A percentile compares a stretch with the other conserved stretches of the same genome.
These are phyloP conservation scores for Parapsyche elsis DNA, from an alignment of 1,140 invertebrate species.

Conservation along the genomic window DNA sequence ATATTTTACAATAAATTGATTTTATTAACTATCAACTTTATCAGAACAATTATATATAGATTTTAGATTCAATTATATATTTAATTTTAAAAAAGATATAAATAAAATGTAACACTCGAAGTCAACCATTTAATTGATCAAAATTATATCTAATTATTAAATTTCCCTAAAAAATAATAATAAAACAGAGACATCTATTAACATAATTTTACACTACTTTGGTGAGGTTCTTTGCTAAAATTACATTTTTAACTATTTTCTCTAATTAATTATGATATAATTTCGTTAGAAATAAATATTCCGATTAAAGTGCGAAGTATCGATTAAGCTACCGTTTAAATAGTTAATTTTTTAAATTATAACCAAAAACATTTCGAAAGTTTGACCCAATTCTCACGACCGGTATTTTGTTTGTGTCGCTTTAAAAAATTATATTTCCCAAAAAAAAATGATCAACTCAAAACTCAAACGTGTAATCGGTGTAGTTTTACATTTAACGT, in stretches of 20 bases:
- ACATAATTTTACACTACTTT: neutral
- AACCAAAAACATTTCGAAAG: neutral
- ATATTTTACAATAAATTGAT: no score
- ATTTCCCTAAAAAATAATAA: neutral
- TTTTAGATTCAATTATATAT: no score
- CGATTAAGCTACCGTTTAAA: no score
- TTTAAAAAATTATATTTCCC: neutral
- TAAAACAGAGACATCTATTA: neutral
- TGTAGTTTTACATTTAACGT: neutral
- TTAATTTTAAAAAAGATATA: no score
- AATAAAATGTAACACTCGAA: no score
- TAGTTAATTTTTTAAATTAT: no score
- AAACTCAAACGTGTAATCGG: neutral
- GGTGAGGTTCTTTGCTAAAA: neutral
- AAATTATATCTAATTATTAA: neutral
- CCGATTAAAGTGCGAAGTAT: no score
- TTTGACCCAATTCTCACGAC: constrained; percentile 16
- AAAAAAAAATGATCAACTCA: neutral
- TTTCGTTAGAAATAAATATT: neutral
- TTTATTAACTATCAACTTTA: no score
- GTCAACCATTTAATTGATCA: no score
- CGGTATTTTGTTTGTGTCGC: neutral
- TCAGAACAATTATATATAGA: no score
- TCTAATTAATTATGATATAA: neutral
- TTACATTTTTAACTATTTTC: neutral